A percentile compares a stretch with the other conserved stretches of the same genome.
These are phyloP conservation scores for Bovichtus variegatus DNA, from an alignment of 2,797 vertebrate species.

Conservation along the genomic window DNA sequence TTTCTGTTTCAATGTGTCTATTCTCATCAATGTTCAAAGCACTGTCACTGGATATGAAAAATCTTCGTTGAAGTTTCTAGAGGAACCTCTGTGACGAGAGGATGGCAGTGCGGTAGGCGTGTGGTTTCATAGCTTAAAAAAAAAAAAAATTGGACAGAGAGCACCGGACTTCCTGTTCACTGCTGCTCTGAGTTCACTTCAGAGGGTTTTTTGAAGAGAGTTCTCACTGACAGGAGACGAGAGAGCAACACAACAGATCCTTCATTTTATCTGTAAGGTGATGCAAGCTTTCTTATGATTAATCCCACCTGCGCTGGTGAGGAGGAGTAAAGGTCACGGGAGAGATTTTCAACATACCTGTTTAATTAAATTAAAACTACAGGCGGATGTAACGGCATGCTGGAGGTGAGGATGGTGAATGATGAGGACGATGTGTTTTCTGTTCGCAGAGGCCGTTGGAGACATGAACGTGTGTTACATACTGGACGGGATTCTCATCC, in stretches of 20 bases:
- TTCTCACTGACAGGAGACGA: neutral
- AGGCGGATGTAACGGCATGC: fast-evolving
- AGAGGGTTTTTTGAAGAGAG: slow-evolving; percentile 1
- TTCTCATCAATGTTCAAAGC: neutral
- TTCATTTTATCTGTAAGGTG: slow-evolving; percentile 37
- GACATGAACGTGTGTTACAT: slow-evolving; percentile 86
- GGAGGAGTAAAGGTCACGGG: neutral
- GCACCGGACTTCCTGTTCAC: slow-evolving; percentile 77
- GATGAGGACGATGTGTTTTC: slow-evolving; percentile 14
- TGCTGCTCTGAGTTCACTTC: slow-evolving; percentile 28
- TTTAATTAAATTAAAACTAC: neutral
- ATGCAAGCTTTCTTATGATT: slow-evolving; percentile 33
- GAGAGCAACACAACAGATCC: neutral
- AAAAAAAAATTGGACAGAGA: slow-evolving; percentile 69
- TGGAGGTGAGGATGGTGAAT: neutral
- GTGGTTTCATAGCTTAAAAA: slow-evolving; percentile 65
- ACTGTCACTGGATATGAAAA: neutral
- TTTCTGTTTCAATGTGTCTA: neutral
- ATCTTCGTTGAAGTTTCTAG: slow-evolving; percentile 9
- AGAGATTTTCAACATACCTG: neutral
- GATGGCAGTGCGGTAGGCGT: slow-evolving; percentile 44
- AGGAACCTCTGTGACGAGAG: slow-evolving; percentile 55
- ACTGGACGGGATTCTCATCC: slow-evolving; percentile 89
- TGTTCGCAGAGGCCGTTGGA: slow-evolving; percentile 48
- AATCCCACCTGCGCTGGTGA: slow-evolving; percentile 48